phyloP scores from a whole-genome alignment of 2,113 vertebrate genomes.

The Misgurnus mizolepis region DNA sequence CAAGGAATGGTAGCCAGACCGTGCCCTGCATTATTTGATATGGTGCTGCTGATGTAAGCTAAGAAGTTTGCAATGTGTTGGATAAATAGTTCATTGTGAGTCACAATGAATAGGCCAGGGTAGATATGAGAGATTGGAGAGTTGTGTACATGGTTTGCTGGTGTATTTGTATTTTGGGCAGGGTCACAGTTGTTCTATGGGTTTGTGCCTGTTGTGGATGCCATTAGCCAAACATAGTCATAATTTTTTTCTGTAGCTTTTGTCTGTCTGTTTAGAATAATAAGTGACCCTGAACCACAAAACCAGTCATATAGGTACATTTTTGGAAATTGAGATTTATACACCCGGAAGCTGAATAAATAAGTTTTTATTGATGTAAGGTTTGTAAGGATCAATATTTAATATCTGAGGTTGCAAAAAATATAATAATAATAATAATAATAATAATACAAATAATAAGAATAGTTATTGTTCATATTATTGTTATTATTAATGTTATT shows the following conservation, averaged over 20 bases:
- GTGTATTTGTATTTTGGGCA: background rate
- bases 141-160: background rate
- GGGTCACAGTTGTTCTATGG: background rate
- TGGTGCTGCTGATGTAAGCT: background rate
- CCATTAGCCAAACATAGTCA: background rate
- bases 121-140: too few species aligned
- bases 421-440: too few species aligned
- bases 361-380: too few species aligned
- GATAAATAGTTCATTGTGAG: background rate
- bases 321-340: too few species aligned
- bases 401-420: too few species aligned
- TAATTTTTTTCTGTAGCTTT: background rate
- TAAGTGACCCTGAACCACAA: too few species aligned
- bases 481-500: too few species aligned
- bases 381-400: too few species aligned
- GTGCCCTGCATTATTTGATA: background rate
- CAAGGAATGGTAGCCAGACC: background rate
- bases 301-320: too few species aligned
- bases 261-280: background rate
- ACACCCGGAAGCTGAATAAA: too few species aligned
- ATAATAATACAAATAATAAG: too few species aligned
- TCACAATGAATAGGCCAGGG: background rate
- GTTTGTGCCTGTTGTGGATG: constrained; percentile 14
- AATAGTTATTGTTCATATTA: too few species aligned
- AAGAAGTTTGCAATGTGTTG: background rate